Evolutionary conservation across 2,888 invertebrate genomes (phyloP), one percentile per base, ranked within the genome.

Genomic region (Folsomia manolachei): DNA sequence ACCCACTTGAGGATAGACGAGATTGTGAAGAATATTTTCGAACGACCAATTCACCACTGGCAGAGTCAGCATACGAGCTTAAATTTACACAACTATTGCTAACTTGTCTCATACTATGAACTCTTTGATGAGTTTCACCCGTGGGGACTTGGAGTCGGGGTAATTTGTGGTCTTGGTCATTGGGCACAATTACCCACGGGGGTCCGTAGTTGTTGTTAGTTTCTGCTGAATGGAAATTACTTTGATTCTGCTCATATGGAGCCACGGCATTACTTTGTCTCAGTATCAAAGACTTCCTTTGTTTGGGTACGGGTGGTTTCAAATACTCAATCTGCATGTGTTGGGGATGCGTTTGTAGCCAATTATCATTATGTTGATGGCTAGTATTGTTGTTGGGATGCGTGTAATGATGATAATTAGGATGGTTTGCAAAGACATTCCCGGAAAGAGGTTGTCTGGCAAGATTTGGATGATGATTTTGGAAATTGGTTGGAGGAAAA

Each of bases 91-190:
- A 71, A 21, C 74, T 60, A 68, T 71, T 73, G 26, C 70, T 70
- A 27, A 67, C 26, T 25, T 71, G 67, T 70, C 74, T 60, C 74
- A 71, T 71, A 53, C 51, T 71, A 51, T 69, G 56, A 18, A 71
- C 62, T 26, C 71, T 27, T 52, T 71, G 68, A 64, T 69, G 63
- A 25, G 60, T 25, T 21, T 63, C 61, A 18, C 52, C 63, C n/a
- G 71, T 66, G 52, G 71, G 71, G n/a, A 74, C 68, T 65, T 69
- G 24, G 27, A 71, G 74, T 7, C 71, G 26, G 24, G 74, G 74
- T 65, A 74, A 69, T 25, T 74, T 74, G 56, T 74, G 74, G n/a
- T n/a, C n/a, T 26, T 74, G 73, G 26, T 74, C 74, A 63, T 69
- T 74, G 39, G 69, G 27, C 11, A 71, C 69, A 19, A 63, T 71